These are phyloP conservation scores for Anolis sagrei DNA, from an alignment of 2,113 vertebrate genomes.

Conservation along the genomic window DNA sequence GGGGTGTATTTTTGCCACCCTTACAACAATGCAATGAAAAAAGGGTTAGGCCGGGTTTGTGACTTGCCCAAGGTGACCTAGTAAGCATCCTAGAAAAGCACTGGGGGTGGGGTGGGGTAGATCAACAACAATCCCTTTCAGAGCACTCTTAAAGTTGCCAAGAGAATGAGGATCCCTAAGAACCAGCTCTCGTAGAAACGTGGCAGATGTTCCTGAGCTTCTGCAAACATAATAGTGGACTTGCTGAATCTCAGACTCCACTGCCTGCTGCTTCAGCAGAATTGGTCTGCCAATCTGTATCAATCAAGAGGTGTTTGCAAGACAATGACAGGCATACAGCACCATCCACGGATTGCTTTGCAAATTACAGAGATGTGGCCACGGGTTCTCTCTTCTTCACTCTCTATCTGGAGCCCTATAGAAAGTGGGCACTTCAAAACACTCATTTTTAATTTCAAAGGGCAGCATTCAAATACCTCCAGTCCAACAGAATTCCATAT, in stretches of 20 bases:
- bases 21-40: not conserved
- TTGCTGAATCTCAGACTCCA: constrained; percentile 29
- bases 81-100: not conserved
- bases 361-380: constrained; percentile 8
- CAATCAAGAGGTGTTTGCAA: constrained; percentile 31
- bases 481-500: not conserved
- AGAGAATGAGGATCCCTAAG: constrained; percentile 1
- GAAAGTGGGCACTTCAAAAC: not conserved
- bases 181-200: constrained; percentile 10
- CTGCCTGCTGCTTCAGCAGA: constrained; percentile 31
- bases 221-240: constrained; percentile 17
- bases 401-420: not conserved
- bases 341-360: not conserved
- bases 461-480: not conserved
- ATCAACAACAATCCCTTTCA: not conserved
- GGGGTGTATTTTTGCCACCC: constrained; percentile 8
- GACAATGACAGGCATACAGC: constrained; percentile 25
- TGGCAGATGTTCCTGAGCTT: constrained; percentile 18
- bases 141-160: constrained; percentile 2
- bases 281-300: constrained; percentile 28
- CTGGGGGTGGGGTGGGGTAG: too few species aligned
- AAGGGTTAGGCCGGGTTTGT: not conserved
- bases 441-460: constrained; percentile 4
- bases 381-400: not conserved
- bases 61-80: constrained; percentile 21